Conservation (phyloP, 2,888 invertebrate genomes). For the Pandemis cinnamomeana region DNA sequence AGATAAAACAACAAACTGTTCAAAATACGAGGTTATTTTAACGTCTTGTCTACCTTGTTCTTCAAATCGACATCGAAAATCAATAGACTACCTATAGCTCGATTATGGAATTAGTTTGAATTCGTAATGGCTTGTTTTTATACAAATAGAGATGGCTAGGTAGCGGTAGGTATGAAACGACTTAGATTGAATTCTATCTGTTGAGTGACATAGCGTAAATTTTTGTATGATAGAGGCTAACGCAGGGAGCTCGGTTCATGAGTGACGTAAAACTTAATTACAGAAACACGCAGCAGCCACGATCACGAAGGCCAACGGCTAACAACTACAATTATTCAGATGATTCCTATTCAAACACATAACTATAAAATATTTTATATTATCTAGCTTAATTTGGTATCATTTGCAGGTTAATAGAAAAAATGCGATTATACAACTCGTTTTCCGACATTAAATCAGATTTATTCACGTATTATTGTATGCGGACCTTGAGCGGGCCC, state of each 20-base stretch:
- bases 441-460: slow-evolving; percentile 76
- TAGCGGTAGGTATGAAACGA: slow-evolving; percentile 27
- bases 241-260: slow-evolving; percentile 76
- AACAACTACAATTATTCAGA: slow-evolving; percentile 79
- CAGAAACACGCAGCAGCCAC: slow-evolving; percentile 75
- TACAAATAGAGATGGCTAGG: slow-evolving; percentile 31
- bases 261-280: slow-evolving; percentile 83
- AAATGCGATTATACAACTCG: slow-evolving; percentile 72
- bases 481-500: slow-evolving; percentile 81
- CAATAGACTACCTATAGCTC: slow-evolving; percentile 12
- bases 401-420: slow-evolving; percentile 67
- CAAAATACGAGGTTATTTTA: not conserved
- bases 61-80: slow-evolving; percentile 20
- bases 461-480: slow-evolving; percentile 82
- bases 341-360: slow-evolving; percentile 66
- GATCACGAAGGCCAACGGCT: slow-evolving; percentile 74
- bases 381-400: slow-evolving; percentile 66
- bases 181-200: slow-evolving; percentile 44
- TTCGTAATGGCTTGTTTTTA: slow-evolving; percentile 31
- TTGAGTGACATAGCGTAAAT: slow-evolving; percentile 73
- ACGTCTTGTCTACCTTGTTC: not conserved
- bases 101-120: slow-evolving; percentile 27
- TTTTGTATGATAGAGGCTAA: slow-evolving; percentile 76
- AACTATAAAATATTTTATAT: slow-evolving; percentile 69
- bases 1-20: not conserved